Evolutionary conservation across 2,797 vertebrate genomes (phyloP).

Genomic region (Garrulus glandarius): DNA sequence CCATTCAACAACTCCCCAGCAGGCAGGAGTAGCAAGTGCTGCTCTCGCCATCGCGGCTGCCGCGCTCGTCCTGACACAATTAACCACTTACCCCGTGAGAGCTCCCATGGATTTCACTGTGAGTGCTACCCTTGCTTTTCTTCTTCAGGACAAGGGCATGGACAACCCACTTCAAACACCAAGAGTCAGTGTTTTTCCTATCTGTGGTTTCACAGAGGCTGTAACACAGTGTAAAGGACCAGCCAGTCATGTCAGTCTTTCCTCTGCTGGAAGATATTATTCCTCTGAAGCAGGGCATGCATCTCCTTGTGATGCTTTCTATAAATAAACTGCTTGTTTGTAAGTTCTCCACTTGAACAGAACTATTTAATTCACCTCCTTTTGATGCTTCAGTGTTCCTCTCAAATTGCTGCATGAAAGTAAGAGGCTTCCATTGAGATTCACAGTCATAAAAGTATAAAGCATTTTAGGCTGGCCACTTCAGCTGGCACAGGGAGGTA

Average conservation of each 20-base stretch:
- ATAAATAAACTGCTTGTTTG: constrained; percentile 45
- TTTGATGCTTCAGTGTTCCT: constrained; percentile 40
- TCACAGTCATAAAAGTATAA: background rate
- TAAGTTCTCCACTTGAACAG: constrained; percentile 43
- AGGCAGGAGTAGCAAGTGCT: background rate
- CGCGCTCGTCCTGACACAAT: constrained; percentile 23
- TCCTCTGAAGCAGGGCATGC: background rate
- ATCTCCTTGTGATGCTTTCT: constrained; percentile 25
- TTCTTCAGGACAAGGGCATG: constrained; percentile 41
- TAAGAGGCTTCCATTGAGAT: constrained; percentile 41
- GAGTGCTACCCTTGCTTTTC: constrained; percentile 7
- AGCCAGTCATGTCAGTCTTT: background rate
- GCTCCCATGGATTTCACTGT: background rate
- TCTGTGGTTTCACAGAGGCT: background rate
- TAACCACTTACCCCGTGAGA: constrained; percentile 15
- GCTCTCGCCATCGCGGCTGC: background rate
- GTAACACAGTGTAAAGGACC: background rate
- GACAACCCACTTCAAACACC: background rate
- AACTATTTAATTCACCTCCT: constrained; percentile 47
- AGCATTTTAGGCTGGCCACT: constrained; percentile 37
- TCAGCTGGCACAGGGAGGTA: constrained; percentile 22
- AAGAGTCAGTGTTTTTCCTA: background rate
- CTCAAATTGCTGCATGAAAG: constrained; percentile 49
- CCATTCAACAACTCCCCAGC: background rate
- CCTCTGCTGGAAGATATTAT: background rate